A percentile compares a stretch with the other conserved stretches of the same genome.
Evolutionary conservation across 1,140 invertebrate genomes (phyloP).

Genomic region (Lucilia cuprina): DNA sequence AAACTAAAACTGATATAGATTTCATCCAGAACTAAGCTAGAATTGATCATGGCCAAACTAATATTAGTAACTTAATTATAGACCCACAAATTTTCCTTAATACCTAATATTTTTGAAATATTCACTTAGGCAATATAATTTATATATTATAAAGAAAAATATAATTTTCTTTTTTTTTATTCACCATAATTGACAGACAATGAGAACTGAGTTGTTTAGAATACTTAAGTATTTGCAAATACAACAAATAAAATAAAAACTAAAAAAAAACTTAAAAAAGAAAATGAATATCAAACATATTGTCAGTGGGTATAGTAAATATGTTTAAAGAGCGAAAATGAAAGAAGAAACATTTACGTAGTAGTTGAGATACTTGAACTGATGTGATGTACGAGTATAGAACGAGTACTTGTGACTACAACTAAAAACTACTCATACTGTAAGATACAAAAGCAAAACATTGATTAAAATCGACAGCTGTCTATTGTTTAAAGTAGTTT

Average conservation of each 20-base stretch:
- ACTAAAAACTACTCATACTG: not conserved
- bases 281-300: not conserved
- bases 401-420: not conserved
- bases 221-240: not conserved
- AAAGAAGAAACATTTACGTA: not conserved
- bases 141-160: not conserved
- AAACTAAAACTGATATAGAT: too few relatives aligned
- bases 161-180: not conserved
- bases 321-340: not conserved
- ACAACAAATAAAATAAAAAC: not conserved
- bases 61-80: too few relatives aligned
- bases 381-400: not conserved
- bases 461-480: slow-evolving; percentile 11
- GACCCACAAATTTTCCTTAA: too few relatives aligned
- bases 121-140: not conserved
- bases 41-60: too few relatives aligned
- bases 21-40: too few relatives aligned
- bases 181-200: not conserved
- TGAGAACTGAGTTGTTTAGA: not conserved
- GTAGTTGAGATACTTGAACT: not conserved
- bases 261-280: not conserved
- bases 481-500: not conserved
- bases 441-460: not conserved
- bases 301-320: not conserved
- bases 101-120: not conserved